Base-by-base conservation (phyloP, 2,888 invertebrate genomes). In the Apoda limacodes region DNA sequence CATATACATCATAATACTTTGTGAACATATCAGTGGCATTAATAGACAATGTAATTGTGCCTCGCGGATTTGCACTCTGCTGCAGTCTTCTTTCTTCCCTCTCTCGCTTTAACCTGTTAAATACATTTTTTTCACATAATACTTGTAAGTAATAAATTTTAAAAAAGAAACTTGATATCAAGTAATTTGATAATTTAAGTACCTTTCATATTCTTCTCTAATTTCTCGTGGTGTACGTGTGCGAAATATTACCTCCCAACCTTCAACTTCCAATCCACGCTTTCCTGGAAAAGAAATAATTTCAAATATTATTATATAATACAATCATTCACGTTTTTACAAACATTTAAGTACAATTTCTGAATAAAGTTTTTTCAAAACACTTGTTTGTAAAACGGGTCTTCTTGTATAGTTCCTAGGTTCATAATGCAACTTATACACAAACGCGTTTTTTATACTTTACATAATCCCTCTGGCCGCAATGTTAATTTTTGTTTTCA, bases 141-240 rank as follows among this genome's bases (percentile, higher is more conserved):
- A n/a, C n/a, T n/a, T n/a, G n/a, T n/a, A n/a, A n/a, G n/a, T n/a
- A n/a, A n/a, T n/a, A n/a, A n/a, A n/a, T n/a, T n/a, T n/a, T n/a
- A n/a, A n/a, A n/a, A n/a, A n/a, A 9, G 12, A 17, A 5, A 3
- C 9, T 32, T 7, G 7, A 22, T 14, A n/a, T n/a, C n/a, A n/a
- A n/a, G n/a, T n/a, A n/a, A n/a, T n/a, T n/a, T n/a, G n/a, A n/a
- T n/a, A n/a, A n/a, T n/a, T n/a, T 29, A 23, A 13, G 12, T 57
- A 80, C 82, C 94, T 86, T 70, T 98, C 97, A 82, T 95, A 98
- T 72, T 98, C 98, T 37, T 96, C 97, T 34, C 96, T 82, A 35
- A 99, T 98, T 83, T 99, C 98, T 46, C 93, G 88, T 2, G 98
- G 95, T 2, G 97, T 96, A 61, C 92, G 91, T 2, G 92, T 93